Evolutionary conservation across 37 sponge, comb jelly and placozoan species (phyloP), one percentile per base, ranked within the genome.

Genomic region (Oopsacas minuta): DNA sequence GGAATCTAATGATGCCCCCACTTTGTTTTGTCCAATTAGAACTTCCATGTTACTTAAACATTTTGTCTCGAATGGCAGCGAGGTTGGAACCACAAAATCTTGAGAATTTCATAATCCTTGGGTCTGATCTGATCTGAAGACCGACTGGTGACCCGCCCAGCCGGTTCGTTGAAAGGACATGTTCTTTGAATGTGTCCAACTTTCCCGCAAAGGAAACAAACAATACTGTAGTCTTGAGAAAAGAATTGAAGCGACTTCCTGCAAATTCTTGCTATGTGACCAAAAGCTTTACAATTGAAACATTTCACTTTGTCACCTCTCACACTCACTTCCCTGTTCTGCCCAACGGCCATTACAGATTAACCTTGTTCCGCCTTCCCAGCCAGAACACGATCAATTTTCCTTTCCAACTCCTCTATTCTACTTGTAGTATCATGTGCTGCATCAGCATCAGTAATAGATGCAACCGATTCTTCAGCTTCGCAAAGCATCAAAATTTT

Each of bases 1-100:
- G 22, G 84, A 84, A 39, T 84, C 84, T 35, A 84, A 34, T 39
- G 49, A 42, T 39, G 39, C 36, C 49, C 23, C 52, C 52, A 39
- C 52, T 52, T 42, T 39, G 17, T 22, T 15, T 35, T 84, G 42
- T 34, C 52, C 84, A 8, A 84, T 61, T 42, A 42, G 49, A 42
- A 42, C 8, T 42, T 42, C 49, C 49, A 42, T 42, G 15, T 42
- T 42, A 42, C 49, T 42, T 42, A 42, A 42, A 42, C 49, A 17
- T 42, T 42, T 42, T 42, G 49, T 42, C 8, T 42, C 49, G 49
- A 42, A 42, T 42, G 49, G 49, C 15, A 42, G 15, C 8, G 49
- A 42, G 49, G 49, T 42, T 42, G 49, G 15, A 42, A 42, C 49
- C 49, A 42, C 75, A 61, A 32, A 61, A 61, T 61, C 28, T 61